These are phyloP conservation scores for Argynnis bischoffii DNA, from an alignment of 2,888 invertebrate genomes.

Conservation along the genomic window DNA sequence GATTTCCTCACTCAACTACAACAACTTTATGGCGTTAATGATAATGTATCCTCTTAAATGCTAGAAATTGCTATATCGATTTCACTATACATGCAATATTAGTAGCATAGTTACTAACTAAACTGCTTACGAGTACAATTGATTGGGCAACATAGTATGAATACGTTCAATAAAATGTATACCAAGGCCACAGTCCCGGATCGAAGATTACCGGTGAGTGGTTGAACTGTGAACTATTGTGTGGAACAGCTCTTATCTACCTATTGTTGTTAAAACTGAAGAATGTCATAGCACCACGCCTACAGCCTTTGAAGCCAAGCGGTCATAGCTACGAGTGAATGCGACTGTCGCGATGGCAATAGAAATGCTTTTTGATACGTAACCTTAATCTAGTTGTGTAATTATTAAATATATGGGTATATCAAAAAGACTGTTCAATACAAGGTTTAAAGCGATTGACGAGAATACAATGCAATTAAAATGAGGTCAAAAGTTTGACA, in stretches of 20 bases:
- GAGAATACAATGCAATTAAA: too few relatives aligned
- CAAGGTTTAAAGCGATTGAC: too few relatives aligned
- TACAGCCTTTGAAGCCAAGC: conserved; percentile 45
- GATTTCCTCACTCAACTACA: conserved; percentile 16
- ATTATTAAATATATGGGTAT: conserved; percentile 1
- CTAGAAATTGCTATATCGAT: conserved; percentile 18
- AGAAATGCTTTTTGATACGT: conserved; percentile 37
- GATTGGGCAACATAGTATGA: conserved; percentile 51
- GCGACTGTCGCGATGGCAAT: conserved; percentile 39
- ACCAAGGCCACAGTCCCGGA: conserved; percentile 75
- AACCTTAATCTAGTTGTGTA: conserved; percentile 39
- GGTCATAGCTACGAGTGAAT: conserved; percentile 51
- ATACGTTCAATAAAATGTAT: conserved; percentile 61
- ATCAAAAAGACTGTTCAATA: not conserved
- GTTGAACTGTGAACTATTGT: conserved; percentile 78
- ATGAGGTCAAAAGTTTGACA: too few relatives aligned
- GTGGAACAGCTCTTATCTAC: conserved; percentile 49
- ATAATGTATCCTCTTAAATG: conserved; percentile 13
- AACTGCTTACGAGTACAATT: conserved; percentile 40
- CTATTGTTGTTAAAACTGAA: conserved; percentile 62
- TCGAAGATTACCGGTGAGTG: conserved; percentile 68
- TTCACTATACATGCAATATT: conserved; percentile 1
- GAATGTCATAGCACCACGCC: conserved; percentile 74
- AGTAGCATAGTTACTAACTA: not conserved
- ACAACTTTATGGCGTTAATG: conserved; percentile 4